Percentiles rank a stretch among this genome's conserved stretches.
These are phyloP conservation scores for Hesperia comma DNA, from an alignment of 2,888 invertebrate genomes.

Conservation along the genomic window DNA sequence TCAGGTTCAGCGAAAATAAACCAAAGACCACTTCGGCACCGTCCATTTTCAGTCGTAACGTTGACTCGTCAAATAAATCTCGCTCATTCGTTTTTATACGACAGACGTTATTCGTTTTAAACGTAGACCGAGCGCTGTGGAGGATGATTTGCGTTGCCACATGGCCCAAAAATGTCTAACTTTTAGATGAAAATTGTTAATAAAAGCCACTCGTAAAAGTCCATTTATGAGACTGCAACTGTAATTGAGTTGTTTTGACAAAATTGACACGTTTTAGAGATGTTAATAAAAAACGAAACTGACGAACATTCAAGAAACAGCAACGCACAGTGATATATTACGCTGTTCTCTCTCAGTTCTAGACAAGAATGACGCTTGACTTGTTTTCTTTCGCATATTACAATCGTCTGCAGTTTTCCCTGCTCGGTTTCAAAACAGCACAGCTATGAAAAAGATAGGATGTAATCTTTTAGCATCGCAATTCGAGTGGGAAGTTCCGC, in stretches of 20 bases:
- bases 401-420: no score
- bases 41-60: conserved; percentile 48
- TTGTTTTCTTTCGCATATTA: background rate
- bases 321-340: background rate
- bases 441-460: conserved; percentile 27
- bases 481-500: conserved; percentile 31
- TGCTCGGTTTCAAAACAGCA: conserved; percentile 29
- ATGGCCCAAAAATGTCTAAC: no score
- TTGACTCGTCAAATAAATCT: conserved; percentile 46
- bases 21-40: conserved; percentile 45
- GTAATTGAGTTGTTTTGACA: no score
- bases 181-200: no score
- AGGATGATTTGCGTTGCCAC: background rate
- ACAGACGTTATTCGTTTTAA: conserved; percentile 45
- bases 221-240: no score
- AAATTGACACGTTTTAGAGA: no score
- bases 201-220: no score
- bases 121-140: background rate
- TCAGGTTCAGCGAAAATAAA: conserved; percentile 44
- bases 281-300: no score
- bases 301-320: no score
- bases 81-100: conserved; percentile 38
- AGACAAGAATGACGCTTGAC: background rate
- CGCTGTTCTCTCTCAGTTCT: conserved; percentile 24
- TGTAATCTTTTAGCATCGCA: conserved; percentile 32